Evolutionary conservation across 92 coral and sea anemone species (phyloP).

Genomic region (Zoanthus solanderi): DNA sequence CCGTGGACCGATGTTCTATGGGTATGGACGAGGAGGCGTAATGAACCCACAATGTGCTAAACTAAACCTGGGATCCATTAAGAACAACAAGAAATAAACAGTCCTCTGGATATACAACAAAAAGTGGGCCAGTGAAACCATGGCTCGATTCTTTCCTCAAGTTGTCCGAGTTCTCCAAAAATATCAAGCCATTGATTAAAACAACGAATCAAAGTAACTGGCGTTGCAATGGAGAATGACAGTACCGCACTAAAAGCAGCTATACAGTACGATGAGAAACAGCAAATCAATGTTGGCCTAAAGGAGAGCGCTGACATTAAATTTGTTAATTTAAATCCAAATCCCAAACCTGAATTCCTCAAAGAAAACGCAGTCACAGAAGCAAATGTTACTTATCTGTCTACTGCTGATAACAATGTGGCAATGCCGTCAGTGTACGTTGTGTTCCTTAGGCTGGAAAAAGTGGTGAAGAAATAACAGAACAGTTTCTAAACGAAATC

Average conservation of each 20-base stretch:
- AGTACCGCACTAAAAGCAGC: constrained; percentile 62
- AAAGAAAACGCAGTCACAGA: constrained; percentile 52
- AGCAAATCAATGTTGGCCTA: constrained; percentile 54
- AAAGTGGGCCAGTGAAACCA: constrained; percentile 55
- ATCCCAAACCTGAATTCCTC: constrained; percentile 59
- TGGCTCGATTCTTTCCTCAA: constrained; percentile 58
- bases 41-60: constrained; percentile 54
- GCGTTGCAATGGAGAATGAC: constrained; percentile 59
- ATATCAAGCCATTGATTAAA: constrained; percentile 52
- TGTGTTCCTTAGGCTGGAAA: constrained; percentile 68
- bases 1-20: constrained; percentile 69
- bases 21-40: constrained; percentile 52
- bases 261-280: constrained; percentile 57
- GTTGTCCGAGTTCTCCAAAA: constrained; percentile 33
- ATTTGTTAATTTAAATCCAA: constrained; percentile 50
- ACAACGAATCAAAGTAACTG: constrained; percentile 34
- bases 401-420: constrained; percentile 57
- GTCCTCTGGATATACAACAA: constrained; percentile 61
- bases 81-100: constrained; percentile 61
- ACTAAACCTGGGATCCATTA: constrained; percentile 63
- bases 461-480: constrained; percentile 60
- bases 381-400: constrained; percentile 60
- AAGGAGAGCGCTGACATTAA: constrained; percentile 50
- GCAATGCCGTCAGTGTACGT: constrained; percentile 63
- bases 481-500: constrained; percentile 63